Conservation (phyloP, 2,113 vertebrate species). For the Sporophila hypoxantha region DNA sequence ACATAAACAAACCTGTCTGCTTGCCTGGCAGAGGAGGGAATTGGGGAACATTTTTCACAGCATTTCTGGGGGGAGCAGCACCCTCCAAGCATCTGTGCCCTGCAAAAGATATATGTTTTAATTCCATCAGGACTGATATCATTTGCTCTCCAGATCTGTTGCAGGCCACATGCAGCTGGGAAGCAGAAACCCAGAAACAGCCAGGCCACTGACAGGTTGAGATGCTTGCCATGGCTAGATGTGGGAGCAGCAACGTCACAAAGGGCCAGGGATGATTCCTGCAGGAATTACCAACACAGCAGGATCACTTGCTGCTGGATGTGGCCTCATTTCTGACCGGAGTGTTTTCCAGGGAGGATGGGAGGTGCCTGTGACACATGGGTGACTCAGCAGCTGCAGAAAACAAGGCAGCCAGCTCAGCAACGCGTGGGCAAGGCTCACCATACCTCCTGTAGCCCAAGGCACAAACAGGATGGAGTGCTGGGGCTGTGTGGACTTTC, state of each 20-base stretch:
- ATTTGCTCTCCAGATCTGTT: not conserved
- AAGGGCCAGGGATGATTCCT: not conserved
- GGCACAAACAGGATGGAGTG: not conserved
- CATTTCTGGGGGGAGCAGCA: not conserved
- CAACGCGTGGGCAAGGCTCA: not conserved
- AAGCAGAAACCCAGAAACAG: not conserved
- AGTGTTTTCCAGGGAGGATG: not conserved
- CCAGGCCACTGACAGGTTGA: not conserved
- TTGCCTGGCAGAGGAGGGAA: not conserved
- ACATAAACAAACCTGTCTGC: not conserved
- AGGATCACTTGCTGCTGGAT: not conserved
- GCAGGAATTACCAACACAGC: not conserved
- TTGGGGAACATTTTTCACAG: not conserved
- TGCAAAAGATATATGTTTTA: not conserved
- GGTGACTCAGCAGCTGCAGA: not conserved
- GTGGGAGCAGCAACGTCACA: not conserved
- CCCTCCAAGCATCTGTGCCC: not conserved
- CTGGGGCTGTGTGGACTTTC: fast-evolving
- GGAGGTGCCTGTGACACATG: not conserved
- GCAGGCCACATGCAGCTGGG: not conserved
- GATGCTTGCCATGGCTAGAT: not conserved
- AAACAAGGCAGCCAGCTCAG: not conserved
- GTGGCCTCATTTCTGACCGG: not conserved
- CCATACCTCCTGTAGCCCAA: not conserved
- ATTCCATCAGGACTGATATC: not conserved